Conservation (phyloP, 1,140 invertebrate genomes). For the Zaprionus tsacasi region DNA sequence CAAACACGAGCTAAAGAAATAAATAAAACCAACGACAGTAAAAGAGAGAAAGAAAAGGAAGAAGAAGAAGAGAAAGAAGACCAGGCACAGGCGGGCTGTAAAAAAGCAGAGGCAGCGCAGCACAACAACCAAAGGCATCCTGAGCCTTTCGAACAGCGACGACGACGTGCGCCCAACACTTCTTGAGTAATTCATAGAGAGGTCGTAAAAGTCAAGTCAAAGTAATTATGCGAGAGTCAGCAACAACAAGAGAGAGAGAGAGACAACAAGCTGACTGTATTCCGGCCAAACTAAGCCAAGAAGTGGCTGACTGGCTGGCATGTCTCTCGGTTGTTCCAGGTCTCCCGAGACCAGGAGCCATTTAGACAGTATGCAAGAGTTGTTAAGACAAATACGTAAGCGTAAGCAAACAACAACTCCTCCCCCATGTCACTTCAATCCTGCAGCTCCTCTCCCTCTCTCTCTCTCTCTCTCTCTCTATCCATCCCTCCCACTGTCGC, state of each 20-base stretch:
- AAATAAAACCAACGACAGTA: slow-evolving; percentile 68
- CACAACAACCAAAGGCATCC: neutral
- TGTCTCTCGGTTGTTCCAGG: slow-evolving; percentile 3
- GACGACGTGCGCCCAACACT: slow-evolving; percentile 74
- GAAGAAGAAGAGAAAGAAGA: slow-evolving; percentile 9
- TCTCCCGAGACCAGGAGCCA: slow-evolving; percentile 52
- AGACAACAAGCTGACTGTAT: slow-evolving; percentile 30
- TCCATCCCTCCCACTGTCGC: neutral
- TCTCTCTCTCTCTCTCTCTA: neutral
- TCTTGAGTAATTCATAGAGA: slow-evolving; percentile 80
- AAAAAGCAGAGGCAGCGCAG: slow-evolving; percentile 41
- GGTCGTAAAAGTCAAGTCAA: slow-evolving; percentile 82
- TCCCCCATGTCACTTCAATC: neutral
- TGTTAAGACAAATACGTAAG: slow-evolving; percentile 73
- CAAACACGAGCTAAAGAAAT: slow-evolving; percentile 78
- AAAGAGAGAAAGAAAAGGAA: too few relatives aligned
- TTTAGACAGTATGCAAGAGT: slow-evolving; percentile 71
- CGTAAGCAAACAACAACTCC: slow-evolving; percentile 32
- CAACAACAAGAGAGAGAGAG: slow-evolving; percentile 16
- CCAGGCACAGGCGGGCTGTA: slow-evolving; percentile 22
- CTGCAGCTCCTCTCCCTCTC: neutral
- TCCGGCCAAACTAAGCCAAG: slow-evolving; percentile 27
- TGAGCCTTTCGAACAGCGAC: slow-evolving; percentile 17
- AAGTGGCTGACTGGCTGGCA: neutral
- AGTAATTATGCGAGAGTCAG: slow-evolving; percentile 74